Conservation (phyloP, 2,113 vertebrate species). For the Corythoichthys haematopterus region DNA sequence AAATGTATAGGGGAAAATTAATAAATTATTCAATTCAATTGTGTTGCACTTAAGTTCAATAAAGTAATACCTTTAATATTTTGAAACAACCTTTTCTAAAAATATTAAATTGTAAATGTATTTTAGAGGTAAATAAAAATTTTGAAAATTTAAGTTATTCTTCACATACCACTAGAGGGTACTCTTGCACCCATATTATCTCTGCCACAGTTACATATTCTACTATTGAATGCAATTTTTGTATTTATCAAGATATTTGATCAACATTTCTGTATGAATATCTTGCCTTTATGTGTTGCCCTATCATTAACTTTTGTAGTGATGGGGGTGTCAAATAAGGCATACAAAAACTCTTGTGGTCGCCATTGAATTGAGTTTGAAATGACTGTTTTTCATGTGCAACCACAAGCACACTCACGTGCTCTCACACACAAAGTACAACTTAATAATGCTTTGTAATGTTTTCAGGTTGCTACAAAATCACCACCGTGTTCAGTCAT, state of each 20-base stretch:
- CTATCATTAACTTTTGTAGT: slow-evolving; percentile 43
- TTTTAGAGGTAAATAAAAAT: too few species aligned
- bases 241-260: not conserved
- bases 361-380: slow-evolving; percentile 27
- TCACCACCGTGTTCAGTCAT: slow-evolving; percentile 76
- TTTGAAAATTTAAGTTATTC: not conserved
- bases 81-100: too few species aligned
- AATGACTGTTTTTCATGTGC: slow-evolving; percentile 28
- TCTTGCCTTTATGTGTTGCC: slow-evolving; percentile 70
- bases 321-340: slow-evolving; percentile 65
- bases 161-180: not conserved
- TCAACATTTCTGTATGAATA: not conserved
- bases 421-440: too few species aligned
- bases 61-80: too few species aligned
- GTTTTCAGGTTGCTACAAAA: slow-evolving; percentile 71
- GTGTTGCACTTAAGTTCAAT: too few species aligned
- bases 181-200: too few species aligned
- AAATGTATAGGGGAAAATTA: too few species aligned
- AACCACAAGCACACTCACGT: slow-evolving; percentile 34
- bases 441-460: not conserved
- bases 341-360: slow-evolving; percentile 50
- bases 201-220: not conserved
- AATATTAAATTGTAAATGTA: too few species aligned
- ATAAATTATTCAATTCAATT: too few species aligned
- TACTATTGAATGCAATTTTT: not conserved